phyloP scores from a whole-genome alignment of 2,888 invertebrate genomes.

The Noctua fimbriata region DNA sequence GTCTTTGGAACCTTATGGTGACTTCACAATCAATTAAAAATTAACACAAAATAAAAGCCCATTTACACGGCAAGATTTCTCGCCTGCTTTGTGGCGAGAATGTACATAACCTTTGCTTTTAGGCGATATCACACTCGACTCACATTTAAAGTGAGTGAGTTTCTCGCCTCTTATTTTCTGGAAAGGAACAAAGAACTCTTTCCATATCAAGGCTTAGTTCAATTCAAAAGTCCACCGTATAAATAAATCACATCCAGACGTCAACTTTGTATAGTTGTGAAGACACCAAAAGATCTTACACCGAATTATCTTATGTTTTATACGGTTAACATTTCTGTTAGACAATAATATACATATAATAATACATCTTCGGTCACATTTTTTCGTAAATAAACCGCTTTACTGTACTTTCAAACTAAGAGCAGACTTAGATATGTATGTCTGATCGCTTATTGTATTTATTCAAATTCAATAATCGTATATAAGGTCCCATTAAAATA shows the following conservation, averaged over 20 bases:
- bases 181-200: too few relatives aligned
- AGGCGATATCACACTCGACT: neutral
- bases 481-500: too few relatives aligned
- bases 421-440: neutral
- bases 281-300: conserved; percentile 56
- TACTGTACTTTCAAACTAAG: conserved; percentile 42
- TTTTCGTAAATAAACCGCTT: conserved; percentile 30
- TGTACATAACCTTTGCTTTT: neutral
- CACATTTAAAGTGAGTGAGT: neutral
- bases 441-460: neutral
- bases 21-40: conserved; percentile 48
- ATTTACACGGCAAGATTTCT: neutral
- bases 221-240: neutral
- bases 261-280: conserved; percentile 38
- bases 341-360: too few relatives aligned
- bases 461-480: neutral
- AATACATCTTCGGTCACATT: conserved; percentile 40
- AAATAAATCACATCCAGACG: neutral
- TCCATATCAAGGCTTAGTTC: neutral
- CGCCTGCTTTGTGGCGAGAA: neutral
- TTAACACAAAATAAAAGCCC: neutral
- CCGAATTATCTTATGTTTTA: conserved; percentile 55
- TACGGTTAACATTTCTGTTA: conserved; percentile 40
- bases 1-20: conserved; percentile 73
- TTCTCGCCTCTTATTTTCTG: neutral